These are phyloP conservation scores for Spodoptera litura DNA, from an alignment of 1,140 invertebrate genomes.

Conservation along the genomic window DNA sequence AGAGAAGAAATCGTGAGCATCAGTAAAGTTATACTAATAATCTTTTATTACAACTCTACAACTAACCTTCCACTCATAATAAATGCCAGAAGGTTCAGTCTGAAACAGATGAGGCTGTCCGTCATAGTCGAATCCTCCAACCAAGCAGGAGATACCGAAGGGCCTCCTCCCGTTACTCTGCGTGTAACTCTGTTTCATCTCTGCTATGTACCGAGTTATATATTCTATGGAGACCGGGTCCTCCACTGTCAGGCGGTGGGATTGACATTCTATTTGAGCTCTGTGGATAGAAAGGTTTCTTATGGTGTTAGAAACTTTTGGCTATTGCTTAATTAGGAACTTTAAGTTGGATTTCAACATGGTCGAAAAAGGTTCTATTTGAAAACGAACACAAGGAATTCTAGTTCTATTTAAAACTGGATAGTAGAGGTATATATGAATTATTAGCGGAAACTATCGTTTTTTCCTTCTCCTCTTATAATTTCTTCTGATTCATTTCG, in stretches of 20 bases:
- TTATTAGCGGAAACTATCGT: no score
- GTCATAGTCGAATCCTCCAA: conserved; percentile 98
- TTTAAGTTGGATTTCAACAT: neutral
- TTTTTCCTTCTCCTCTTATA: no score
- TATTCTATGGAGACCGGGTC: conserved; percentile 63
- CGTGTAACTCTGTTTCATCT: conserved; percentile 96
- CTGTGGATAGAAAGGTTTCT: conserved; percentile 27
- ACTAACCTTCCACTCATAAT: conserved; percentile 96
- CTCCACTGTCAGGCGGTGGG: conserved; percentile 61
- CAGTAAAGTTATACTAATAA: no score
- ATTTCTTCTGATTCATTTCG: no score
- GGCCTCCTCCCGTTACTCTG: conserved; percentile 98
- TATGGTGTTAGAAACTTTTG: no score
- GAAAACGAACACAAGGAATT: no score
- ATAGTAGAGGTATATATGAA: no score
- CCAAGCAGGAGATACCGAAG: conserved; percentile 98
- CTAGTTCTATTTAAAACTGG: no score
- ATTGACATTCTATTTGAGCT: conserved; percentile 68
- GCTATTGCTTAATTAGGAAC: neutral
- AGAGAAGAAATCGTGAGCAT: no score
- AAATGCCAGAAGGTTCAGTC: conserved; percentile 98
- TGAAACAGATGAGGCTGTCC: conserved; percentile 98
- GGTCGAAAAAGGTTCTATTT: no score
- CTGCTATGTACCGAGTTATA: conserved; percentile 63
- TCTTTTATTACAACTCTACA: neutral